Conservation (phyloP, 2,888 invertebrate species). For the Tanypteryx hageni region DNA sequence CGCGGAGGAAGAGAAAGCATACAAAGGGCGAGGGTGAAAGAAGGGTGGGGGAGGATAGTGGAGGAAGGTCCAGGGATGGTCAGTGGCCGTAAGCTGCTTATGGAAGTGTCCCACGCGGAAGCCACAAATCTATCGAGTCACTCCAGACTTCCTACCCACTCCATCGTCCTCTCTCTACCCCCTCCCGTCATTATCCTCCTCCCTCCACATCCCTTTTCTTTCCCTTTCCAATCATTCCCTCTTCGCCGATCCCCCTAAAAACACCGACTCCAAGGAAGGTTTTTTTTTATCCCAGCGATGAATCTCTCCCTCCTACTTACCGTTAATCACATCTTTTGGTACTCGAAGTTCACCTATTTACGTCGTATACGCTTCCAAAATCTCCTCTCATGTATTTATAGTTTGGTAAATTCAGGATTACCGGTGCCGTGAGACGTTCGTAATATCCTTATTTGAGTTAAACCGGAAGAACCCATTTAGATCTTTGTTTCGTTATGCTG, state of each 20-base stretch:
- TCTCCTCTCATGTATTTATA: not conserved
- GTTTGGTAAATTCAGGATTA: no score
- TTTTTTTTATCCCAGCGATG: not conserved
- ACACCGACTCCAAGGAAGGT: not conserved
- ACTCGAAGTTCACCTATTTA: not conserved
- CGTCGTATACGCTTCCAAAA: not conserved
- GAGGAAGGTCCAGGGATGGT: not conserved
- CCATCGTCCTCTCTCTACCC: not conserved
- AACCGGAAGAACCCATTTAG: no score
- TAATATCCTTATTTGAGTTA: no score
- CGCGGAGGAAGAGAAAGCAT: not conserved
- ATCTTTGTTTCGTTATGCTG: no score
- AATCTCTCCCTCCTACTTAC: not conserved
- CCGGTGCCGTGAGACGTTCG: no score
- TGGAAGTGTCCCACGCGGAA: slow-evolving; percentile 3
- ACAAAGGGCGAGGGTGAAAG: not conserved
- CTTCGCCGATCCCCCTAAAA: not conserved
- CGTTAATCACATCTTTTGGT: not conserved
- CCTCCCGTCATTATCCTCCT: not conserved
- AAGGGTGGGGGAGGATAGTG: no score
- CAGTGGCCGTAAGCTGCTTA: slow-evolving; percentile 35
- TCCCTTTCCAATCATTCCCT: not conserved
- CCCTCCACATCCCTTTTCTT: not conserved
- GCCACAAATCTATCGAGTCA: slow-evolving; percentile 36
- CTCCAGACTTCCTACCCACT: not conserved